Conservation (phyloP, 2,888 invertebrate species). For the Drosophila nigricruria region DNA sequence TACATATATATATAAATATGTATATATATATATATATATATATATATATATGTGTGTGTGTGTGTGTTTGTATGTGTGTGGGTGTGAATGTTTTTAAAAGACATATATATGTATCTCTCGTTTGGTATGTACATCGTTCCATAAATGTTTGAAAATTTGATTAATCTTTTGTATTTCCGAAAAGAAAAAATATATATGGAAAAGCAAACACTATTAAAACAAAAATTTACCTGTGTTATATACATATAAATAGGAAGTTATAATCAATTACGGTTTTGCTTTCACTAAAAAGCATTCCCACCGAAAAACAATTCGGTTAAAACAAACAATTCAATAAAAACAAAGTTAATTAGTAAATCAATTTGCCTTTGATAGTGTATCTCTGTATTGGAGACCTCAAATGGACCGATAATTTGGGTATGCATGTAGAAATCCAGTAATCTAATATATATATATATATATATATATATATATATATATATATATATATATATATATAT, state of each 20-base stretch:
- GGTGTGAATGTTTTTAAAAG: slow-evolving; percentile 12
- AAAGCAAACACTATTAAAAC: slow-evolving; percentile 35
- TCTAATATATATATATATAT: background rate
- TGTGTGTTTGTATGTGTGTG: background rate
- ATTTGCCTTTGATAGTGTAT: slow-evolving; percentile 43
- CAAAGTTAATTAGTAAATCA: slow-evolving; percentile 62
- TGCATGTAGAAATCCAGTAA: slow-evolving; percentile 2
- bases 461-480: too few species aligned
- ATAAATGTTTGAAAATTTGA: slow-evolving; percentile 34
- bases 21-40: slow-evolving; percentile 8
- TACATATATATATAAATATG: slow-evolving; percentile 2
- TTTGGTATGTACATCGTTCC: slow-evolving; percentile 30
- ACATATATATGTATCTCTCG: slow-evolving; percentile 7
- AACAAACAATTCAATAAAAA: slow-evolving; percentile 66
- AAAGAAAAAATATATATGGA: slow-evolving; percentile 29
- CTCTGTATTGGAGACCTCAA: slow-evolving; percentile 2
- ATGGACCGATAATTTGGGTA: slow-evolving; percentile 7
- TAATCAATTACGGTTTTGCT: slow-evolving; percentile 78
- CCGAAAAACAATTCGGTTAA: slow-evolving; percentile 69
- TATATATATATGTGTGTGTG: slow-evolving; percentile 4
- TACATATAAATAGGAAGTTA: slow-evolving; percentile 75
- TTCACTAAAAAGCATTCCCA: slow-evolving; percentile 75
- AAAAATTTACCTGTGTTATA: slow-evolving; percentile 74
- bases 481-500: too few species aligned
- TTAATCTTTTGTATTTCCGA: slow-evolving; percentile 55